Evolutionary conservation across 2,797 vertebrate genomes (phyloP).

Genomic region (Amblyopsis hoosieri): DNA sequence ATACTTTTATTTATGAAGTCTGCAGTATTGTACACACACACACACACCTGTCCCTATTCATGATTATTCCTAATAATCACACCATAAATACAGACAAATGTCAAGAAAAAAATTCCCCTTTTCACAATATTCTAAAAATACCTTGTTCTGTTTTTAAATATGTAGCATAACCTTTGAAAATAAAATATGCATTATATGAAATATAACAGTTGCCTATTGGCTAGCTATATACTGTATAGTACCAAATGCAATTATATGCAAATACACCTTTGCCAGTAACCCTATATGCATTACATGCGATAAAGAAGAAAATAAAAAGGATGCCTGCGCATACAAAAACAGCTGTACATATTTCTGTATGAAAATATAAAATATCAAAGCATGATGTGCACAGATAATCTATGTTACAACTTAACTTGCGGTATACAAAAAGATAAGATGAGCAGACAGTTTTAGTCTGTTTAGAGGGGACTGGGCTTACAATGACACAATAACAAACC

Average conservation of each 20-base stretch:
- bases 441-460: conserved; percentile 63
- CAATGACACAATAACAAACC: conserved; percentile 46
- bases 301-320: conserved; percentile 47
- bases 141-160: conserved; percentile 81
- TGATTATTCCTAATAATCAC: conserved; percentile 68
- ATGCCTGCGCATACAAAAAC: conserved; percentile 73
- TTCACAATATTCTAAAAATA: conserved; percentile 84
- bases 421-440: conserved; percentile 75
- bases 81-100: conserved; percentile 68
- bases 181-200: conserved; percentile 85
- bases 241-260: conserved; percentile 82
- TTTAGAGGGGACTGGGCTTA: conserved; percentile 61
- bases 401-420: conserved; percentile 72
- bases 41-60: conserved; percentile 70
- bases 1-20: conserved; percentile 83
- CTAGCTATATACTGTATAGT: conserved; percentile 74
- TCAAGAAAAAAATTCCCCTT: conserved; percentile 73
- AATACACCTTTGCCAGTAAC: conserved; percentile 70
- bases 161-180: conserved; percentile 75
- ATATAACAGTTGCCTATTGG: conserved; percentile 81
- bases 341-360: conserved; percentile 79
- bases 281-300: conserved; percentile 75
- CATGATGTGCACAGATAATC: conserved; percentile 78
- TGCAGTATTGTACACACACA: conserved; percentile 75
- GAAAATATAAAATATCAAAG: conserved; percentile 85